These are phyloP conservation scores for Tenthredo livida DNA, from an alignment of 2,888 invertebrate species.

Conservation along the genomic window DNA sequence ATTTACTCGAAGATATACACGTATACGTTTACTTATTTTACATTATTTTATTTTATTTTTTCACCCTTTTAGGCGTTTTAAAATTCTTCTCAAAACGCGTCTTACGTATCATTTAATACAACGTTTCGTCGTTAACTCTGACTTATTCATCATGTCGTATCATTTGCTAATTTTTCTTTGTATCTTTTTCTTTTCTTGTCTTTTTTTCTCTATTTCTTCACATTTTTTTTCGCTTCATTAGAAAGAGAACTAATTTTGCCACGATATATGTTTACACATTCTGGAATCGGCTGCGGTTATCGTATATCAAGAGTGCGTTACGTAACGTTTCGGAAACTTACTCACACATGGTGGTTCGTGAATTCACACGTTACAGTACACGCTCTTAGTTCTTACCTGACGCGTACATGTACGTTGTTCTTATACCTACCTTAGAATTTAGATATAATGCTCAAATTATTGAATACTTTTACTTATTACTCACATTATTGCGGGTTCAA, in stretches of 20 bases:
- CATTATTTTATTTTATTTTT: neutral
- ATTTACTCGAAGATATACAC: neutral
- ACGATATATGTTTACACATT: conserved; percentile 9
- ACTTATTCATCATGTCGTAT: neutral
- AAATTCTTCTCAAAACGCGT: neutral
- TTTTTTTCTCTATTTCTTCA: neutral
- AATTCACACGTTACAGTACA: neutral
- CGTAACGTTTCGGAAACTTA: conserved; percentile 22
- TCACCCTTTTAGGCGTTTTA: neutral
- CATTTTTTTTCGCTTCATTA: neutral
- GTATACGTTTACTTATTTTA: neutral
- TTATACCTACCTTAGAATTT: neutral
- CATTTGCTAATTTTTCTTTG: neutral
- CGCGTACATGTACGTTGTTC: neutral
- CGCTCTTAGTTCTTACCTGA: neutral
- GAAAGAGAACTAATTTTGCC: neutral
- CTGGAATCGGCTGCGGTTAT: conserved; percentile 18
- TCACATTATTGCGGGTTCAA: neutral
- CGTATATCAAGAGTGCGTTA: conserved; percentile 18
- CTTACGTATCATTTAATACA: neutral
- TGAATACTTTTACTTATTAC: neutral
- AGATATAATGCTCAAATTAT: neutral
- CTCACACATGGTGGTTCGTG: neutral
- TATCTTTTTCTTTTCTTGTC: too few species aligned
- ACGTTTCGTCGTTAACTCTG: neutral